These are phyloP conservation scores for Oncorhynchus nerka DNA, from an alignment of 2,113 vertebrate species.

Conservation along the genomic window DNA sequence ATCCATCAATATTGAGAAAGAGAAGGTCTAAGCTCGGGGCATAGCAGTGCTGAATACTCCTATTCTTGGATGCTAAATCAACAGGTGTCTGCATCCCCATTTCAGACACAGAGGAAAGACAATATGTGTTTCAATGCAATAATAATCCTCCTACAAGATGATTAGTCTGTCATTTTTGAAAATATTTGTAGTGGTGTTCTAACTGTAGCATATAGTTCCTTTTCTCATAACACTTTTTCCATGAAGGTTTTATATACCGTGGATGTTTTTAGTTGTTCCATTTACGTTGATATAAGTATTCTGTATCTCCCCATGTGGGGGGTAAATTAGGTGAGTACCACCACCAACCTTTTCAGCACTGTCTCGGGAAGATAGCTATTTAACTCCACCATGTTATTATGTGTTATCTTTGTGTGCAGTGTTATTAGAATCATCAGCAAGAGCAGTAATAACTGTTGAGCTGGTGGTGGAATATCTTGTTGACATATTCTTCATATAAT, in stretches of 20 bases:
- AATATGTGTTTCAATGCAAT: neutral
- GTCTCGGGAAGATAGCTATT: too few relatives aligned
- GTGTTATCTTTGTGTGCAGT: neutral
- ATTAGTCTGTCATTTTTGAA: neutral
- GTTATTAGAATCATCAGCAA: conserved; percentile 4
- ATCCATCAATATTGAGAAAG: conserved; percentile 15
- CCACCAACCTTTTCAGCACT: neutral
- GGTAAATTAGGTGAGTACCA: neutral
- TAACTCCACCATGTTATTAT: neutral
- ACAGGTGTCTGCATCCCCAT: neutral
- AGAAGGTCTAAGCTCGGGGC: conserved; percentile 8
- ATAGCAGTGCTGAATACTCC: conserved; percentile 17
- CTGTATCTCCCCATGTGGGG: too few relatives aligned
- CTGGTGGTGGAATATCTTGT: neutral
- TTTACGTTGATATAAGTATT: too few relatives aligned
- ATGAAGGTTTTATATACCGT: too few relatives aligned
- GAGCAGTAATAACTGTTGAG: neutral
- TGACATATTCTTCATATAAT: conserved; percentile 35
- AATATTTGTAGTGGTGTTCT: neutral
- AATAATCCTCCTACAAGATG: neutral
- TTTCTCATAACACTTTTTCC: too few relatives aligned
- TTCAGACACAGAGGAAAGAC: neutral
- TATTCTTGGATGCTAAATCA: conserved; percentile 11
- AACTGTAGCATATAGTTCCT: neutral
- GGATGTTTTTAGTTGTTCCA: too few relatives aligned